phyloP scores from a whole-genome alignment of 2,113 vertebrate species.

The Zingel zingel region DNA sequence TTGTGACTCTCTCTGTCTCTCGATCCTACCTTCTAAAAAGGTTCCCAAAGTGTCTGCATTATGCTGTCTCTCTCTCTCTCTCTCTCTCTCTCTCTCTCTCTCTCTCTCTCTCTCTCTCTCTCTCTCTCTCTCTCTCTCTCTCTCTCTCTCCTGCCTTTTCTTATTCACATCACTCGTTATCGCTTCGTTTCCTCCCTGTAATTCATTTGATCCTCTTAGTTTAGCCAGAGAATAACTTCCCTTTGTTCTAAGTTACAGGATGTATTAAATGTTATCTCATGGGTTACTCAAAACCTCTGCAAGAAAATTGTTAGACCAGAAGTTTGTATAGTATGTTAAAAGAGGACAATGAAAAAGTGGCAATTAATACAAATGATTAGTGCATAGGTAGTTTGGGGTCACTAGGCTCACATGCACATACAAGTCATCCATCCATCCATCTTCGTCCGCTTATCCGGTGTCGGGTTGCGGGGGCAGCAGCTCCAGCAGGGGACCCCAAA shows the following conservation, averaged over 20 bases:
- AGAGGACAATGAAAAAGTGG: background rate
- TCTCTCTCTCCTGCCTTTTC: slow-evolving; percentile 9
- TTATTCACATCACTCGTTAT: slow-evolving; percentile 22
- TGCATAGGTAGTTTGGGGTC: background rate
- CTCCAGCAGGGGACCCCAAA: too few relatives aligned
- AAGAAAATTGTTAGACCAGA: background rate
- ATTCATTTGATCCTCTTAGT: slow-evolving; percentile 1
- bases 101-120: background rate
- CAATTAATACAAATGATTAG: background rate
- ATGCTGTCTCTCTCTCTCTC: background rate
- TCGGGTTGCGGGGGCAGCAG: too few relatives aligned
- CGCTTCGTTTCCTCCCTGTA: slow-evolving; percentile 13
- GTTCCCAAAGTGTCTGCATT: slow-evolving; percentile 32
- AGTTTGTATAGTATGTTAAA: background rate
- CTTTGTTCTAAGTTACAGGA: slow-evolving; percentile 27
- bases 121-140: background rate
- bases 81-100: background rate
- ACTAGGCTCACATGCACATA: background rate
- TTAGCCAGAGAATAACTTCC: slow-evolving; percentile 15
- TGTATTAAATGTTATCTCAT: background rate
- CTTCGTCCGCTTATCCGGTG: too few relatives aligned
- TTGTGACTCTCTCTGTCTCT: background rate
- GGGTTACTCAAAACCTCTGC: slow-evolving; percentile 1
- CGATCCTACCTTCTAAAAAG: slow-evolving; percentile 1
- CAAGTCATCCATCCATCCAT: too few relatives aligned